Conservation (phyloP, 2,797 vertebrate species). For the Clarias fuscus region DNA sequence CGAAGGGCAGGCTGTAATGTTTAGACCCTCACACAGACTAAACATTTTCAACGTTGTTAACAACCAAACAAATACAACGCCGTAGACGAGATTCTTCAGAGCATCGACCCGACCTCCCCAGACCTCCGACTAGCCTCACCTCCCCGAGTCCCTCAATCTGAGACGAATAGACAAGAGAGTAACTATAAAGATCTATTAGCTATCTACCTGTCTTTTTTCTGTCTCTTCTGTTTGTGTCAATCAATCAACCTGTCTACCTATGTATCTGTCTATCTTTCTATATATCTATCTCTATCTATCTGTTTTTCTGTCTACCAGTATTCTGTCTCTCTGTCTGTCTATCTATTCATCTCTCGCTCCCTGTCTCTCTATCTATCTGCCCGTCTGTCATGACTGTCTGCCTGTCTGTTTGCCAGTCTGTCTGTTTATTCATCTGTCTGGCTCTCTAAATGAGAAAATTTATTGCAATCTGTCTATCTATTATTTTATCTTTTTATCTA, state of each 20-base stretch:
- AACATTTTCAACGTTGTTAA: slow-evolving; percentile 37
- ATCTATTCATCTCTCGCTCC: neutral
- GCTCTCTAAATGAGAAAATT: neutral
- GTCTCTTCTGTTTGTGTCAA: neutral
- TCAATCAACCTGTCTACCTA: neutral
- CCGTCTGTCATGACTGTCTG: neutral
- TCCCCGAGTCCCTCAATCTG: neutral
- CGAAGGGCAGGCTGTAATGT: neutral
- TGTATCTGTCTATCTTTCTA: neutral
- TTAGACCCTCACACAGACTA: slow-evolving; percentile 32
- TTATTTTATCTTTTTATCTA: neutral
- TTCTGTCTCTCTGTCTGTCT: neutral
- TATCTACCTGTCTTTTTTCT: neutral
- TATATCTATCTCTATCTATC: neutral
- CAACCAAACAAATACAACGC: slow-evolving; percentile 17
- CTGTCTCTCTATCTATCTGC: neutral
- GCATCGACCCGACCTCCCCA: neutral
- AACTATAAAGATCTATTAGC: too few relatives aligned
- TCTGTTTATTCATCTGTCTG: neutral
- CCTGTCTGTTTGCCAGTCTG: neutral
- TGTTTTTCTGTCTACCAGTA: neutral
- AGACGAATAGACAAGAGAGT: neutral
- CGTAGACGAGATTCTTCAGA: neutral
- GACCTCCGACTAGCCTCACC: neutral
- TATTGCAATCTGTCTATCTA: neutral